These are phyloP conservation scores for Ctenomys sociabilis DNA, from an alignment of 2,113 vertebrate species.

Conservation along the genomic window DNA sequence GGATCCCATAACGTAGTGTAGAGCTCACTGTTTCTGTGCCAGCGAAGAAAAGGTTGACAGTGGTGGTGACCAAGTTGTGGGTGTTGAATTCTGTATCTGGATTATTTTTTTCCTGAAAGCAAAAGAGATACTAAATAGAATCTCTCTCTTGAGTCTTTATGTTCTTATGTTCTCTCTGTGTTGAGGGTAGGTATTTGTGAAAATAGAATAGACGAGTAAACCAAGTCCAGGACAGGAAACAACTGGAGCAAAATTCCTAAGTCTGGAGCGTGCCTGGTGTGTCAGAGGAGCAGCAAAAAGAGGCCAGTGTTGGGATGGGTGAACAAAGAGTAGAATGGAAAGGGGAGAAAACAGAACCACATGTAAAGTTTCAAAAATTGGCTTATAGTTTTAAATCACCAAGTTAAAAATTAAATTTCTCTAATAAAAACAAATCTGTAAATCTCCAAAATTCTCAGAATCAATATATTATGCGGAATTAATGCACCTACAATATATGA, in stretches of 20 bases:
- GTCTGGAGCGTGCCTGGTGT: not conserved
- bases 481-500: no score
- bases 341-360: not conserved
- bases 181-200: not conserved
- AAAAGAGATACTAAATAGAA: not conserved
- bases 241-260: not conserved
- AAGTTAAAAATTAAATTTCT: not conserved
- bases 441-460: not conserved
- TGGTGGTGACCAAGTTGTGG: slow-evolving; percentile 81
- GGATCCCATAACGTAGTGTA: slow-evolving; percentile 79
- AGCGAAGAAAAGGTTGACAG: slow-evolving; percentile 84
- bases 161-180: not conserved
- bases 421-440: not conserved
- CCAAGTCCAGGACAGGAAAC: not conserved
- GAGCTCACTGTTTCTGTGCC: slow-evolving; percentile 84
- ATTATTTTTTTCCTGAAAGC: slow-evolving; percentile 79
- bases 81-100: slow-evolving; percentile 81
- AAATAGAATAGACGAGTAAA: not conserved
- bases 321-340: not conserved
- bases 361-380: not conserved
- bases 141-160: not conserved
- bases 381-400: not conserved
- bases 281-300: not conserved
- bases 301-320: not conserved
- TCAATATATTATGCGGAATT: not conserved